Conservation (phyloP, 2,797 vertebrate species). For the Apogon hyalosoma region DNA sequence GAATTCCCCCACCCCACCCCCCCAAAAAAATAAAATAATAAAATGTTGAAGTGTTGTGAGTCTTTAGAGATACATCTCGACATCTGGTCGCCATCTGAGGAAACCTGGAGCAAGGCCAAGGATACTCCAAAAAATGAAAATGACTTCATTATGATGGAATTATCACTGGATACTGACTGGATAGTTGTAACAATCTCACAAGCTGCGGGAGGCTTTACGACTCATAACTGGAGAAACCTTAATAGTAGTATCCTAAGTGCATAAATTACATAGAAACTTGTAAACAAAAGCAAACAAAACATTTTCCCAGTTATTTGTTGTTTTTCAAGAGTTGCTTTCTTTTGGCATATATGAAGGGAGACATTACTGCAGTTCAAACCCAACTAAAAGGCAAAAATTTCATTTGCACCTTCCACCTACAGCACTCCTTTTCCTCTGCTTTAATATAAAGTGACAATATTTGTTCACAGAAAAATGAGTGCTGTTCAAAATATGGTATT, state of each 20-base stretch:
- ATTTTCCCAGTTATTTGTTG: background rate
- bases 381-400: slow-evolving; percentile 18
- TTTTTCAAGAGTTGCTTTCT: background rate
- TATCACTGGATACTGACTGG: slow-evolving; percentile 53
- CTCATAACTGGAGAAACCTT: slow-evolving; percentile 26
- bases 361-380: background rate
- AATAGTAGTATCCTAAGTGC: slow-evolving; percentile 4
- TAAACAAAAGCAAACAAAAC: slow-evolving; percentile 2
- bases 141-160: slow-evolving; percentile 80
- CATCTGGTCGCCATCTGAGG: slow-evolving; percentile 84
- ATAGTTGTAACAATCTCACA: slow-evolving; percentile 39
- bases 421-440: slow-evolving; percentile 16
- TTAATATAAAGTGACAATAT: slow-evolving; percentile 60
- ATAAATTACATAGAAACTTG: slow-evolving; percentile 3
- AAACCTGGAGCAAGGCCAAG: slow-evolving; percentile 77
- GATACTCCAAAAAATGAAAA: slow-evolving; percentile 72
- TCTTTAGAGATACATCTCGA: slow-evolving; percentile 77
- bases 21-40: slow-evolving; percentile 40
- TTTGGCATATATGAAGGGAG: background rate
- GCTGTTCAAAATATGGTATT: slow-evolving; percentile 58
- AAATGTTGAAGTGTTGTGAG: slow-evolving; percentile 60
- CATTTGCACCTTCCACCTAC: slow-evolving; percentile 22
- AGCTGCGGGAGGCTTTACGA: slow-evolving; percentile 22
- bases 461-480: slow-evolving; percentile 56
- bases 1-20: background rate